Conservation (phyloP, 1,140 invertebrate genomes). For the Dreissena polymorpha region DNA sequence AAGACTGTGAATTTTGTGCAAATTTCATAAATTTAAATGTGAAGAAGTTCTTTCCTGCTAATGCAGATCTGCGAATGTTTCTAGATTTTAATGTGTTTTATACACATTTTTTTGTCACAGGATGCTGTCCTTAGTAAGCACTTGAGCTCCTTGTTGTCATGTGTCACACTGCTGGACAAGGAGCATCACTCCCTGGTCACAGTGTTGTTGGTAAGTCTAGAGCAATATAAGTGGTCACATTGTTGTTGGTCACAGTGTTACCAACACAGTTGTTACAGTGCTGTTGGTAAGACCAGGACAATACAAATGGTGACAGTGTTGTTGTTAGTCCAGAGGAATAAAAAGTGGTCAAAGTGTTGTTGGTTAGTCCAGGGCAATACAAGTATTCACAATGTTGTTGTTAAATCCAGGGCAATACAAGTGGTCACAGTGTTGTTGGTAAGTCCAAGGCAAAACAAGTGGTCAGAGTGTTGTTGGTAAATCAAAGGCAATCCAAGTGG, state of each 20-base stretch:
- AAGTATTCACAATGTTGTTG: constrained; percentile 38
- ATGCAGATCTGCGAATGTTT: too few relatives aligned
- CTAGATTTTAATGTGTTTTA: too few relatives aligned
- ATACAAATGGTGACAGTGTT: constrained; percentile 38
- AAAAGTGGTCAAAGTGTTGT: constrained; percentile 39
- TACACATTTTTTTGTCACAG: constrained; percentile 1
- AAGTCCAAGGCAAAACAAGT: constrained; percentile 22
- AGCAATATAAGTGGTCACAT: constrained; percentile 13
- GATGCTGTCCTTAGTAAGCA: constrained; percentile 20
- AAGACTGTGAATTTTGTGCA: too few relatives aligned
- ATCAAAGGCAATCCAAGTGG: constrained; percentile 5
- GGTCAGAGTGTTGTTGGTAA: constrained; percentile 50
- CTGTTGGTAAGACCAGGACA: constrained; percentile 42
- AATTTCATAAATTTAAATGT: too few relatives aligned
- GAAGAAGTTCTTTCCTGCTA: too few relatives aligned
- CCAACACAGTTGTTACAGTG: constrained; percentile 7
- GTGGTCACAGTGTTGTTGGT: constrained; percentile 49
- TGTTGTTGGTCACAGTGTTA: constrained; percentile 45
- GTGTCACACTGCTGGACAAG: constrained; percentile 41
- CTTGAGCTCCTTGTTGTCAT: constrained; percentile 38
- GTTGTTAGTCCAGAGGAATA: constrained; percentile 28
- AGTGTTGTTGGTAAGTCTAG: constrained; percentile 46
- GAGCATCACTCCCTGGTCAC: constrained; percentile 39
- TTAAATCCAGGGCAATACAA: constrained; percentile 29
- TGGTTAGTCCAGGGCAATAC: constrained; percentile 37